A percentile compares a stretch with the other conserved stretches of the same genome.
Conservation (phyloP, 2,113 vertebrate species). For the Nothocercus julius region DNA sequence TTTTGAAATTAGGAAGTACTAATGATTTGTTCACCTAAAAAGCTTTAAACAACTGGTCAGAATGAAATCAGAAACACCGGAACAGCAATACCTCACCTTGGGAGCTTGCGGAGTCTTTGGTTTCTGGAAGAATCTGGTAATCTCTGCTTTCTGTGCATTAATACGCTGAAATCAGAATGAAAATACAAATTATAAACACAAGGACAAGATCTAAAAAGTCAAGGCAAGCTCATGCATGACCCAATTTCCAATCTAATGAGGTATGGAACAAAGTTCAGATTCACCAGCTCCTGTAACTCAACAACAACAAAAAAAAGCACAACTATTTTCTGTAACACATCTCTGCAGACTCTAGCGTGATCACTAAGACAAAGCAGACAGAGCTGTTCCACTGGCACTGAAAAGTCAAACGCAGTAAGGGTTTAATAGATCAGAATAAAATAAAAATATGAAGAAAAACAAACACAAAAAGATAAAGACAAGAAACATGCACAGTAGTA, state of each 20-base stretch:
- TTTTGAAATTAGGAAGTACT: neutral
- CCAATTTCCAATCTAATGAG: neutral
- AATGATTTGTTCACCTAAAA: neutral
- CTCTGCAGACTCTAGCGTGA: rapidly evolving
- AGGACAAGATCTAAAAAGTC: neutral
- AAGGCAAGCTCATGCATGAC: neutral
- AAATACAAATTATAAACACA: neutral
- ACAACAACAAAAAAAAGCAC: neutral
- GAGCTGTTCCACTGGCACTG: rapidly evolving
- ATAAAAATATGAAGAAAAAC: neutral
- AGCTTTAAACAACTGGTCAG: neutral
- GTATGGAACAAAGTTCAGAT: neutral
- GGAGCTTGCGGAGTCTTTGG: slow-evolving; percentile 90
- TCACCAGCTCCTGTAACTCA: neutral
- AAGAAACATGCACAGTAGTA: rapidly evolving
- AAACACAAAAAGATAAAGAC: neutral
- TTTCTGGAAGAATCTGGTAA: slow-evolving; percentile 95
- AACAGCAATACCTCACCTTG: slow-evolving; percentile 80
- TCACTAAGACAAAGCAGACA: neutral
- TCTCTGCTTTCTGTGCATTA: slow-evolving; percentile 94
- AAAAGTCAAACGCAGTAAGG: neutral
- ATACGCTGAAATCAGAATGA: slow-evolving; percentile 80
- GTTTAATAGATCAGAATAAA: neutral
- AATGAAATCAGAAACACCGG: neutral
- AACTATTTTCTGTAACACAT: rapidly evolving